A percentile compares a stretch with the other conserved stretches of the same genome.
Evolutionary conservation across 2,888 invertebrate genomes (phyloP).

Genomic region (Zeuzera pyrina): DNA sequence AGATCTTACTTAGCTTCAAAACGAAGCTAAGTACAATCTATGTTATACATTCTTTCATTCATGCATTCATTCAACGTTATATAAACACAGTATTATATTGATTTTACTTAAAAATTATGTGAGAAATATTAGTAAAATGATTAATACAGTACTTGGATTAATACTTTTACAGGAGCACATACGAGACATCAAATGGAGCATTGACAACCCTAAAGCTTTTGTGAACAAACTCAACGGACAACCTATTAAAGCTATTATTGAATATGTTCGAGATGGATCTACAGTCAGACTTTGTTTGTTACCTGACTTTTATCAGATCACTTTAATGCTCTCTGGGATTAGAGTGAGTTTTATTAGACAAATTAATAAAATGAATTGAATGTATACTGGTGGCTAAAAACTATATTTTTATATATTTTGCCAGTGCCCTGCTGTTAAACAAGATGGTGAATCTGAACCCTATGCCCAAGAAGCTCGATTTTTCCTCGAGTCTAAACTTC

Average conservation of each 20-base stretch:
- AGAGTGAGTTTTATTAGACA: slow-evolving; percentile 78
- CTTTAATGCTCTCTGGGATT: slow-evolving; percentile 96
- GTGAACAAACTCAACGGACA: slow-evolving; percentile 90
- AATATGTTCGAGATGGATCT: slow-evolving; percentile 97
- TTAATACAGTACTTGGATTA: no score
- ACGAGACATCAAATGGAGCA: slow-evolving; percentile 89
- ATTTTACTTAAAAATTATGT: no score
- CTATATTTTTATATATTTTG: neutral
- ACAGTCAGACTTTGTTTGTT: slow-evolving; percentile 93
- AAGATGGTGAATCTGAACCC: slow-evolving; percentile 80
- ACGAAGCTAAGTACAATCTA: no score
- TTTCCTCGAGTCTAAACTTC: slow-evolving; percentile 91
- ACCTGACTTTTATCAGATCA: slow-evolving; percentile 93
- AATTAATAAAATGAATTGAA: no score
- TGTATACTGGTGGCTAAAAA: neutral
- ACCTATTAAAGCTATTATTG: slow-evolving; percentile 93
- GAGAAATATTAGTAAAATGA: slow-evolving; percentile 1
- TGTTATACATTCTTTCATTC: no score
- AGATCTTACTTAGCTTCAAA: no score
- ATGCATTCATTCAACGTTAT: no score
- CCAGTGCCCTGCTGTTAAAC: slow-evolving; percentile 85
- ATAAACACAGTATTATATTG: no score
- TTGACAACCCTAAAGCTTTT: slow-evolving; percentile 80
- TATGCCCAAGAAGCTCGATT: slow-evolving; percentile 91
- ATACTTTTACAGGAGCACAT: slow-evolving; percentile 75